A percentile compares a stretch with the other conserved stretches of the same genome.
Conservation (phyloP, 2,113 vertebrate genomes). For the Scartelaos histophorus region DNA sequence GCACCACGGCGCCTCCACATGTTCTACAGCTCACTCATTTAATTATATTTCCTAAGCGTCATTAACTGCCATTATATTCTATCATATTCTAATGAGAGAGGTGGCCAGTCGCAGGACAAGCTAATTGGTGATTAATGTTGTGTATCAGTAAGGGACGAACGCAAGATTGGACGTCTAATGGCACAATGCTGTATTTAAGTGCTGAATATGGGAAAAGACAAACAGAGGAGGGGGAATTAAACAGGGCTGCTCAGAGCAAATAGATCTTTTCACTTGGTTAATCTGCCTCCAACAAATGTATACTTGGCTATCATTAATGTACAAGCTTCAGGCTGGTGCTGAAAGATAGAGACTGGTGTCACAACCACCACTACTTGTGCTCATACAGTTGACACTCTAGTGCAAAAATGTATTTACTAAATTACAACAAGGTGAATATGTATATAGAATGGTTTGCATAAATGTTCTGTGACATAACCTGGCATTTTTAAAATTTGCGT, state of each 20-base stretch:
- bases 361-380: background rate
- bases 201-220: constrained; percentile 87
- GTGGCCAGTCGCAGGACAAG: constrained; percentile 94
- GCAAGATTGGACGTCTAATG: constrained; percentile 93
- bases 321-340: background rate
- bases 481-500: too few species aligned
- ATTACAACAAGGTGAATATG: too few species aligned
- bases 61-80: constrained; percentile 98
- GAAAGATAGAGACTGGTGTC: background rate
- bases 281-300: constrained; percentile 31
- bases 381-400: background rate
- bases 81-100: constrained; percentile 97
- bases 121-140: constrained; percentile 99
- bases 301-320: background rate
- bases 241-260: constrained; percentile 57
- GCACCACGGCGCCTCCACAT: constrained; percentile 70
- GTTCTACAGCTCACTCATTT: constrained; percentile 82
- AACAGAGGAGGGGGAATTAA: constrained; percentile 42
- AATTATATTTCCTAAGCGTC: constrained; percentile 88
- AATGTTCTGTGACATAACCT: too few species aligned
- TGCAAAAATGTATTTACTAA: background rate
- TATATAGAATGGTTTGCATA: too few species aligned
- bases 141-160: constrained; percentile 94
- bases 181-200: constrained; percentile 89
- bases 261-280: constrained; percentile 50